Base-by-base conservation (phyloP, 2,797 vertebrate genomes). In the Pogonophryne albipinna region DNA sequence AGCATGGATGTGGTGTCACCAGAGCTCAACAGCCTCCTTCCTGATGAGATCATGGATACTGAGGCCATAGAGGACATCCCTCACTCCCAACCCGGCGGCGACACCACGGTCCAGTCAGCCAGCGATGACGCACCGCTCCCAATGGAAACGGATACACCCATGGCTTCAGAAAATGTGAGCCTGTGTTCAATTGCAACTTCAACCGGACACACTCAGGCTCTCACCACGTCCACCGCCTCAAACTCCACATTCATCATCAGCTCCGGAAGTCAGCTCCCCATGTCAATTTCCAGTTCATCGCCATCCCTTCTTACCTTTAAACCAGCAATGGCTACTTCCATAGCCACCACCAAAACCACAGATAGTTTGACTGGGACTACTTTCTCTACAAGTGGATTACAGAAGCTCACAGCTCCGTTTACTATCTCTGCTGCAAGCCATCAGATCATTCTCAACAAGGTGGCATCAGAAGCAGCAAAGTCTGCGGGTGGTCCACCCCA, bases 11-110 rank as follows among this genome's bases (percentile, higher is more conserved):
- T 98, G 94, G 98, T 98, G 85, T 97, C 98, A 59, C 96, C 98
- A 31, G 98, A 99, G 91, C 95, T 99, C 86, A 99, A 98, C 95
- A 99, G 96, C 88, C 95, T 98, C 91, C 98, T 99, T 79, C 98
- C 98, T 51, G 98, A 99, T 90, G 98, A 99, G 87, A 99, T 99
- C 90, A 99, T 99, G 98, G 98, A 99, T 83, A 98, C 97, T 0
- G 95, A 96, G 93, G 95, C 95, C 74, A 95, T 97, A 80, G 97
- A 97, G 87, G 97, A 98, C 74, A 94, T 97, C 1, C 91, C 92
- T 59, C 90, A 86, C 4, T 65, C 87, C 10, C 92, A 94, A n/a
- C 58, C 90, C 0, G 76, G 69, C 1, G 34, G 78, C 49, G 34
- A 78, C 49, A 27, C 79, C 16, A 13, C 60, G 0, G 93, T 93